Evolutionary conservation across 64 coral and sea anemone species (phyloP), one percentile per base, ranked within the genome.

Genomic region (Catalaphyllia jardinei): DNA sequence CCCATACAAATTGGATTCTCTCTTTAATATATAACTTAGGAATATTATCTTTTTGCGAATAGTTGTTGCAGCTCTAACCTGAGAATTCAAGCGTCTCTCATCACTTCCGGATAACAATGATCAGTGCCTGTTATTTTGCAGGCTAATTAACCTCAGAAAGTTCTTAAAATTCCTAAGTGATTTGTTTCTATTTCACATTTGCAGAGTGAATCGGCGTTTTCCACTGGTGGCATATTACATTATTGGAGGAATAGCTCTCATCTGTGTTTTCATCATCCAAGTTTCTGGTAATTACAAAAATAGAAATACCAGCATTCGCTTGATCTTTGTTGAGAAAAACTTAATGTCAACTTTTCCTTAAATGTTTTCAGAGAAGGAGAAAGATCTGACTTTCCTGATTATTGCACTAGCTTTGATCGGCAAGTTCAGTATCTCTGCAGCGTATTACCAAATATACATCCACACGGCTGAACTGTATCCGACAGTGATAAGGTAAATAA

Each of bases 401-500:
- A 95, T 93, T 60, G 88, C 59, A 17, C 78, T 98, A 76, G 90
- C 96, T 42, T 61, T 98, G 55, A 92, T 98, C 57, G 96, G 96
- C 20, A 98, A 98, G 82, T 98, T 98, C 78, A 91, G 60, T 13
- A 98, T 98, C 77, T 98, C 96, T 18, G 96, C 96, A 1, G 90
- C 90, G 13, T 98, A 95, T 74, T 98, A 95, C 29, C 96, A 98
- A 82, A 91, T 98, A 25, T 98, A 98, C 73, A 98, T 98, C 57
- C 96, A 98, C 39, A 92, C 96, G 9, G 96, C 96, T 22, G 96
- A 98, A 72, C 65, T 98, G 16, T 98, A 98, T 57, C 96, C 96
- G 1, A 98, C 96, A 18, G 96, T 98, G 3, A 95, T 98, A 60
- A 98, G 96, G 96, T 98, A 79, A 31, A 46, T 38, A 52, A 4